Base-by-base conservation (phyloP, 1,140 invertebrate genomes). In the Trissolcus basalis region DNA sequence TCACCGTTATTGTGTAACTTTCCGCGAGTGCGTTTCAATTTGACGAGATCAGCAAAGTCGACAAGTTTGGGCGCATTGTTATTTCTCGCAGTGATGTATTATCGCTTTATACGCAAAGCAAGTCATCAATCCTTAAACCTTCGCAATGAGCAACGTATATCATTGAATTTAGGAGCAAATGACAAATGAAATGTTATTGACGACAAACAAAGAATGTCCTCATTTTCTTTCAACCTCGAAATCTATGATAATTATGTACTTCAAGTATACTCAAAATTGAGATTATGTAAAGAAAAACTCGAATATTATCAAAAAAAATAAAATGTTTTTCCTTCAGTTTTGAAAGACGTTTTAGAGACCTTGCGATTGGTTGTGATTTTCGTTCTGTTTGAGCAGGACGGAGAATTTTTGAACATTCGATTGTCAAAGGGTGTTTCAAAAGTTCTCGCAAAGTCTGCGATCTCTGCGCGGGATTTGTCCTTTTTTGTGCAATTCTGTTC, bases 51-150 rank as follows among this genome's bases (percentile, higher is more conserved):
- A 27, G 19, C 6, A 27, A 27, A 2, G 14, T 27, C 16, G 13
- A 14, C 48, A 49, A 64, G 68, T 75, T 58, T 50, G 44, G 4
- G 19, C 33, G 33, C 54, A 64, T 35, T 33, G 5, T 60, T n/a
- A n/a, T 53, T 64, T 49, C 59, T 72, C 75, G 68, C 54, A 55
- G 73, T 49, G 33, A 74, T 54, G 76, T 78, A 70, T 78, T 64
- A 69, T 64, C 61, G 75, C 75, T 77, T 77, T 73, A 65, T 64
- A 69, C 58, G 64, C 63, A 72, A 55, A 12, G 74, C 53, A 68
- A 64, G 10, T 77, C 67, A 67, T 61, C 53, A 65, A 67, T 63
- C 51, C 48, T 27, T 77, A 72, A 77, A 69, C 53, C 64, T 72
- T 77, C 64, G 54, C 75, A 48, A 54, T 72, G 59, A 68, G 68